A percentile compares a stretch with the other conserved stretches of the same genome.
Conservation (phyloP, 2,113 vertebrate genomes). For the Ceyx melanurus region DNA sequence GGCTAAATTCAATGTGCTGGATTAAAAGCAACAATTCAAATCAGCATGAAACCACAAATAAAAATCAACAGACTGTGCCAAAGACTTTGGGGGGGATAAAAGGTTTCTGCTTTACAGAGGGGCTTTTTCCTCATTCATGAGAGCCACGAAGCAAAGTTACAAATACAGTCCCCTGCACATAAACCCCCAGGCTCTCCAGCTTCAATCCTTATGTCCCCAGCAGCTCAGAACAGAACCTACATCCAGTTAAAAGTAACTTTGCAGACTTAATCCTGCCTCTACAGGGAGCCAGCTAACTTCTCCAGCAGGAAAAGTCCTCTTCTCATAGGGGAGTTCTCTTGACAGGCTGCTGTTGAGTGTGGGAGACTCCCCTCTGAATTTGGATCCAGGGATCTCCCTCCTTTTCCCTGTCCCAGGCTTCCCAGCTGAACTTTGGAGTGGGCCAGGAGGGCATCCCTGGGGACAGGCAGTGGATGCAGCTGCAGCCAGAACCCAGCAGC, state of each 20-base stretch:
- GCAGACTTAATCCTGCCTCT: slow-evolving; percentile 3
- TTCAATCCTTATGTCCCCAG: background rate
- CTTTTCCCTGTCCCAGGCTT: background rate
- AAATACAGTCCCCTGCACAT: background rate
- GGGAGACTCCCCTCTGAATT: background rate
- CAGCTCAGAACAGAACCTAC: background rate
- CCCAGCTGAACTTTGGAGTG: background rate
- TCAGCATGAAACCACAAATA: slow-evolving; percentile 63
- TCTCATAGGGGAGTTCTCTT: background rate
- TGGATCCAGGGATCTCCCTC: background rate
- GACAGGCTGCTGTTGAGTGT: fast-evolving
- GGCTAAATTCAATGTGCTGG: background rate
- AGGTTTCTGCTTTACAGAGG: slow-evolving; percentile 37
- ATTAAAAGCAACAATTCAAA: slow-evolving; percentile 42
- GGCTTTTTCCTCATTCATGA: slow-evolving; percentile 30
- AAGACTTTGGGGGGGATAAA: slow-evolving; percentile 11
- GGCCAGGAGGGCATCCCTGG: background rate
- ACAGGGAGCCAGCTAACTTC: background rate
- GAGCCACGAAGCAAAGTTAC: background rate
- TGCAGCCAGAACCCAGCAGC: background rate
- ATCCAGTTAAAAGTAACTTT: background rate
- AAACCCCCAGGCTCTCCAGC: background rate
- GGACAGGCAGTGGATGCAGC: background rate
- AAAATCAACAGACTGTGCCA: slow-evolving; percentile 42
- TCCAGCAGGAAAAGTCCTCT: background rate